A percentile compares a stretch with the other conserved stretches of the same genome.
Conservation (phyloP, 2,113 vertebrate genomes). For the Ammospiza caudacuta region DNA sequence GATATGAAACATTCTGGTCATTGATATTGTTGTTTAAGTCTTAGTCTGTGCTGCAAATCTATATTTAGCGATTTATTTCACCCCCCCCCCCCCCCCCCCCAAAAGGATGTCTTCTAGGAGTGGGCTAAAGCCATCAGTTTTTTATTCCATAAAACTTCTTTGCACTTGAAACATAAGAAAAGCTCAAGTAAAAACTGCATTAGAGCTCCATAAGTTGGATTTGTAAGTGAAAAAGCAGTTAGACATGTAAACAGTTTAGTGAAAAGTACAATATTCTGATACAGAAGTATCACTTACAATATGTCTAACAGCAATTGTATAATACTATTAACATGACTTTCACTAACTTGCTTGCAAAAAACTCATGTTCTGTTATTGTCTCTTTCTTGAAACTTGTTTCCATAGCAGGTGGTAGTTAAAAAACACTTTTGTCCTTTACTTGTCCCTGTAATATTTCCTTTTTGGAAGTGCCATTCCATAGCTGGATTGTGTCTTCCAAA, state of each 20-base stretch:
- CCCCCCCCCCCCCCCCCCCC: too few relatives aligned
- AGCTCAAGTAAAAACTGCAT: neutral
- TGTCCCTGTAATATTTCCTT: neutral
- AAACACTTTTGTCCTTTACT: neutral
- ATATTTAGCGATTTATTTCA: neutral
- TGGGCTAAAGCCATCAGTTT: neutral
- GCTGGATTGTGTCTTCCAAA: neutral
- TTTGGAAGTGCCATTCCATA: neutral
- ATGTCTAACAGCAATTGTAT: neutral
- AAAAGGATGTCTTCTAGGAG: neutral
- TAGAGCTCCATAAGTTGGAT: neutral
- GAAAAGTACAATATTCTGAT: neutral
- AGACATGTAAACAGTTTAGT: neutral
- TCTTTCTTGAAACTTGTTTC: conserved; percentile 15
- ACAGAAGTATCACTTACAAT: neutral
- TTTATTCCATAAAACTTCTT: neutral
- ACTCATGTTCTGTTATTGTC: neutral
- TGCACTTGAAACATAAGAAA: neutral
- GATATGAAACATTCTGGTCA: neutral
- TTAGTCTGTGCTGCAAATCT: neutral
- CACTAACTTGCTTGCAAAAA: neutral
- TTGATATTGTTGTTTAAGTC: neutral
- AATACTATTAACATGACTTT: neutral
- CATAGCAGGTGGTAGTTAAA: neutral
- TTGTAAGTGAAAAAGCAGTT: conserved; percentile 1